Percentiles rank a stretch among this genome's conserved stretches.
Evolutionary conservation across 2,113 vertebrate genomes (phyloP).

Genomic region (Echinops telfairi): DNA sequence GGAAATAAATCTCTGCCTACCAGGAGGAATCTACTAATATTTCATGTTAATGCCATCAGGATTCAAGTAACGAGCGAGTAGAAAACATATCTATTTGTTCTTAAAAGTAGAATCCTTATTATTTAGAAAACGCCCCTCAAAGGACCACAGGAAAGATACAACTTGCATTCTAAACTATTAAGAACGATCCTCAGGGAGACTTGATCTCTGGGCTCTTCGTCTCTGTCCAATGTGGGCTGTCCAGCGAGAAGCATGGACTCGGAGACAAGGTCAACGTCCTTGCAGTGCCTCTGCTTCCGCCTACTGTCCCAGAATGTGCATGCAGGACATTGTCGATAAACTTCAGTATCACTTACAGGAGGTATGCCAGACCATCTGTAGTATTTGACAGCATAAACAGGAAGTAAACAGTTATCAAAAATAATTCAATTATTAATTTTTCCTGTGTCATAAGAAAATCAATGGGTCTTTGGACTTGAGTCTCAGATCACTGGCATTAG

Average conservation of each 20-base stretch:
- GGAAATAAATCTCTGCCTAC: background rate
- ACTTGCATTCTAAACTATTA: background rate
- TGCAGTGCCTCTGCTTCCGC: background rate
- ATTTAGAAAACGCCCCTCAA: constrained; percentile 23
- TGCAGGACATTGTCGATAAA: constrained; percentile 10
- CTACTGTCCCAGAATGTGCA: background rate
- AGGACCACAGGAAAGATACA: constrained; percentile 10
- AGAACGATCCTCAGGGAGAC: background rate
- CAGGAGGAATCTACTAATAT: background rate
- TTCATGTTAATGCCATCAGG: background rate
- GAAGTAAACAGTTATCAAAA: constrained; percentile 24
- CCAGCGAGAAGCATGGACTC: constrained; percentile 16
- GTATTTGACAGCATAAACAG: background rate
- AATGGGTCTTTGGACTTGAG: background rate
- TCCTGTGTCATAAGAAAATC: background rate
- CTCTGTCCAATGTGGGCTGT: background rate
- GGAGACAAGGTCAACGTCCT: background rate
- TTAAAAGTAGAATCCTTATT: background rate
- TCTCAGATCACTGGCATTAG: background rate
- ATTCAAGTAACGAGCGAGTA: background rate
- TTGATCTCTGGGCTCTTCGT: background rate
- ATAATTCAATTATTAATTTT: constrained; percentile 18
- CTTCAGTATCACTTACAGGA: background rate
- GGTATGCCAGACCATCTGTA: background rate
- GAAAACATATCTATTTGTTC: background rate